Conservation (phyloP, 2,888 invertebrate species). For the Brassicogethes aeneus region DNA sequence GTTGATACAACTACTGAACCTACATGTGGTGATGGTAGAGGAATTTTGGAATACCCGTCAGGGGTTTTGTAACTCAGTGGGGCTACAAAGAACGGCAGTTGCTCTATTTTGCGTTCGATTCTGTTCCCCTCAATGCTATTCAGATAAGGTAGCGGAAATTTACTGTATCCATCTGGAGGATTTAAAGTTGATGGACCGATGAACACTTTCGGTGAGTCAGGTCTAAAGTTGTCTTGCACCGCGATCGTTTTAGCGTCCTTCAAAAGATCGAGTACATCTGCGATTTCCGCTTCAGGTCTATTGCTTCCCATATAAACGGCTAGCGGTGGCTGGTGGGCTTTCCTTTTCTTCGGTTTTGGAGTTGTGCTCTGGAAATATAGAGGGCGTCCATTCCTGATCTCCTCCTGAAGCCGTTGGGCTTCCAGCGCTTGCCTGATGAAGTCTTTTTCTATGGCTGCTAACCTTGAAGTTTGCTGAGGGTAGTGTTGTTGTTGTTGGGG, state of each 20-base stretch:
- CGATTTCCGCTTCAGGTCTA: conserved; percentile 50
- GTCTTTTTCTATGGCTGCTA: conserved; percentile 37
- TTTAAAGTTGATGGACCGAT: conserved; percentile 70
- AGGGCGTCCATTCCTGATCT: conserved; percentile 29
- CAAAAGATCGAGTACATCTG: conserved; percentile 61
- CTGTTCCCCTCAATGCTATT: conserved; percentile 61
- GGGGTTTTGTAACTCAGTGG: conserved; percentile 79
- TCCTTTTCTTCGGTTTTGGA: conserved; percentile 49
- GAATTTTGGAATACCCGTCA: conserved; percentile 74
- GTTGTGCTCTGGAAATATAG: conserved; percentile 29
- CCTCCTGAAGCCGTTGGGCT: conserved; percentile 36
- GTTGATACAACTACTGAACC: conserved; percentile 67
- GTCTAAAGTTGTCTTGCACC: conserved; percentile 64
- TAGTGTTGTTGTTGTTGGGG: conserved; percentile 19
- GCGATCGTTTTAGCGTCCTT: conserved; percentile 65
- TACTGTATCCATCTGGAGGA: conserved; percentile 62
- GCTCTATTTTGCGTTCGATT: conserved; percentile 61
- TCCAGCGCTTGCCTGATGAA: conserved; percentile 38
- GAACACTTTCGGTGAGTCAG: conserved; percentile 66
- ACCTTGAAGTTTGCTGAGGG: conserved; percentile 13
- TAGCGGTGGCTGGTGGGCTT: conserved; percentile 76
- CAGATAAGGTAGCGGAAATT: conserved; percentile 75
- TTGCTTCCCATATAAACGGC: conserved; percentile 69
- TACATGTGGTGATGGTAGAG: conserved; percentile 78
- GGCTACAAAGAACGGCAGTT: conserved; percentile 77